Conservation (phyloP, 92 coral and sea anemone species). For the Epizoanthus scotinus region DNA sequence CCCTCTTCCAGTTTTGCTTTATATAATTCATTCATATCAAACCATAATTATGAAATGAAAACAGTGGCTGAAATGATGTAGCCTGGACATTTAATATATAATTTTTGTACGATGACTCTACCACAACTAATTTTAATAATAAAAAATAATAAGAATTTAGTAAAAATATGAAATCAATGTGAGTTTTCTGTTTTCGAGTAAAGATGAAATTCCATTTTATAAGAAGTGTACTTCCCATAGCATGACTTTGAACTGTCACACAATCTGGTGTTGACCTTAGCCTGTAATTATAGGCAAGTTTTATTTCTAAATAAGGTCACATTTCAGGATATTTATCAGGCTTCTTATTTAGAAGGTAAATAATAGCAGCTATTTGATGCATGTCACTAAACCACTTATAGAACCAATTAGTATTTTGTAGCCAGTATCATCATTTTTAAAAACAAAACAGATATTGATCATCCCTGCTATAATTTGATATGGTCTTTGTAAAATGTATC, state of each 20-base stretch:
- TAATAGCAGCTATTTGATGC: background rate
- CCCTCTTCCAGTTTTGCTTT: background rate
- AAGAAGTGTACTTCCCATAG: no score
- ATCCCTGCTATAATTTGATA: background rate
- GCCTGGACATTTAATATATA: no score
- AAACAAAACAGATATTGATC: no score
- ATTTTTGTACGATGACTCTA: no score
- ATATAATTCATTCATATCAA: background rate
- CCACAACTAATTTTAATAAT: no score
- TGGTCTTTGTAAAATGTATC: no score
- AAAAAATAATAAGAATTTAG: no score
- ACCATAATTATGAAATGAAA: background rate
- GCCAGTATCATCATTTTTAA: no score
- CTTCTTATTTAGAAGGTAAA: background rate
- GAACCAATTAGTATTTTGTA: background rate
- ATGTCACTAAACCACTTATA: background rate
- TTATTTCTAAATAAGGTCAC: slow-evolving; percentile 27
- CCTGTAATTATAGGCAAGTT: background rate
- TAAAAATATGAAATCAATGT: no score
- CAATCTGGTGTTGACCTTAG: background rate
- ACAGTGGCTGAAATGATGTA: no score
- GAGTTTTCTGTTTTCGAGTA: no score
- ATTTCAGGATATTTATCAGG: background rate
- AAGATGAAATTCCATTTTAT: no score
- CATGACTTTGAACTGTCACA: background rate